Percentiles rank a stretch among this genome's conserved stretches.
These are phyloP conservation scores for Monopterus albus DNA, from an alignment of 2,113 vertebrate genomes.

Conservation along the genomic window DNA sequence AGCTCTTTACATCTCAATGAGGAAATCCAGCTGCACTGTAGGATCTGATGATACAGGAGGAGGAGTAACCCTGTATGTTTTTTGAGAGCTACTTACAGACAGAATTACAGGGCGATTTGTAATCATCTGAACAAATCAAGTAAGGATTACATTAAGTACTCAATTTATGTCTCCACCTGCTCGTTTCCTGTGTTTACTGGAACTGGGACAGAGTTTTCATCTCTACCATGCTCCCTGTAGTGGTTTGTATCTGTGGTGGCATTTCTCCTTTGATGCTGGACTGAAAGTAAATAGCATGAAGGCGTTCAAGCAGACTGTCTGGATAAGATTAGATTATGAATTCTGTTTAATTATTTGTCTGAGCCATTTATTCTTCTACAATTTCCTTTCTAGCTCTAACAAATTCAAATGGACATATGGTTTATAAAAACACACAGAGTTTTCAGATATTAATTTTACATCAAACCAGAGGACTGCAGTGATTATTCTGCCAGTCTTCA, in stretches of 20 bases:
- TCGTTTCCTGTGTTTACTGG: slow-evolving; percentile 21
- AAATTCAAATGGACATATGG: slow-evolving; percentile 36
- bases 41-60: slow-evolving; percentile 59
- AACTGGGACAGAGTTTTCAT: slow-evolving; percentile 32
- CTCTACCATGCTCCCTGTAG: neutral
- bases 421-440: slow-evolving; percentile 33
- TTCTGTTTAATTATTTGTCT: slow-evolving; percentile 44
- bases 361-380: slow-evolving; percentile 28
- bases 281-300: slow-evolving; percentile 34
- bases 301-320: slow-evolving; percentile 24
- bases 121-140: slow-evolving; percentile 67
- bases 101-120: slow-evolving; percentile 63
- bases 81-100: slow-evolving; percentile 56
- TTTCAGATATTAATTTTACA: slow-evolving; percentile 63
- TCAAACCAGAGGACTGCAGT: slow-evolving; percentile 47
- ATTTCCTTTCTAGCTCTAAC: slow-evolving; percentile 25
- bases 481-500: slow-evolving; percentile 64
- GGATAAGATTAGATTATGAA: slow-evolving; percentile 37
- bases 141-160: slow-evolving; percentile 38
- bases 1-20: slow-evolving; percentile 79
- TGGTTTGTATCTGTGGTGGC: slow-evolving; percentile 8
- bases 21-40: slow-evolving; percentile 67
- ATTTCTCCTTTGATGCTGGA: slow-evolving; percentile 29
- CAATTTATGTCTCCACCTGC: slow-evolving; percentile 48
- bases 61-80: slow-evolving; percentile 51